A percentile compares a stretch with the other conserved stretches of the same genome.
These are phyloP conservation scores for Tetropium fuscum DNA, from an alignment of 2,888 invertebrate species.

Conservation along the genomic window DNA sequence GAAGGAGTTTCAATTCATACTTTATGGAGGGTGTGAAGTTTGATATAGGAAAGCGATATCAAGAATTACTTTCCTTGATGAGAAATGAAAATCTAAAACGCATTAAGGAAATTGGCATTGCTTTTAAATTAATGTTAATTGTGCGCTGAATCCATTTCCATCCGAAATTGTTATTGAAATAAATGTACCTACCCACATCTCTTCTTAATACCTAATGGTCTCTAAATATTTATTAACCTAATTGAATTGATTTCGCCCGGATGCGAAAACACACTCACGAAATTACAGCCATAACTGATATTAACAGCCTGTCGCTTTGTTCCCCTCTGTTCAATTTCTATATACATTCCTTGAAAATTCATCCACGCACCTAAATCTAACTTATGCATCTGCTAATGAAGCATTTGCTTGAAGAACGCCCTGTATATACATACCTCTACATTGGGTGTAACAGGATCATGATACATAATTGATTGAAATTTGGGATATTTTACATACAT, in stretches of 20 bases:
- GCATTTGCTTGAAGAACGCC: too few relatives aligned
- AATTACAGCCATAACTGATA: slow-evolving; percentile 13
- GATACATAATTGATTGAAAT: too few relatives aligned
- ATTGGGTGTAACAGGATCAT: too few relatives aligned
- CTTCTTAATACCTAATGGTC: slow-evolving; percentile 53
- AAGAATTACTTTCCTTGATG: slow-evolving; percentile 65
- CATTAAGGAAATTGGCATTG: slow-evolving; percentile 66
- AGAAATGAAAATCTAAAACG: slow-evolving; percentile 66
- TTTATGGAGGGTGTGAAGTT: slow-evolving; percentile 62
- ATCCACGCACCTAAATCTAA: too few relatives aligned
- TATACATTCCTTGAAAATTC: too few relatives aligned
- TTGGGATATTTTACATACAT: too few relatives aligned
- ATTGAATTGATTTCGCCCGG: slow-evolving; percentile 48
- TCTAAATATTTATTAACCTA: slow-evolving; percentile 56
- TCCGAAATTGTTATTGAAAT: slow-evolving; percentile 59
- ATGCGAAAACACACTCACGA: slow-evolving; percentile 10
- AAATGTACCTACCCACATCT: slow-evolving; percentile 44
- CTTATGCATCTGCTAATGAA: too few relatives aligned
- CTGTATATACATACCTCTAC: too few relatives aligned
- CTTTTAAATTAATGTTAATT: slow-evolving; percentile 66
- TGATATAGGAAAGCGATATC: slow-evolving; percentile 64
- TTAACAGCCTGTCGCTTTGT: not conserved
- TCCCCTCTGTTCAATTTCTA: not conserved
- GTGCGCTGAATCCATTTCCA: slow-evolving; percentile 59
- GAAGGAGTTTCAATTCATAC: slow-evolving; percentile 60